Conservation (phyloP, 2,888 invertebrate genomes). For the Leptinotarsa juncta region DNA sequence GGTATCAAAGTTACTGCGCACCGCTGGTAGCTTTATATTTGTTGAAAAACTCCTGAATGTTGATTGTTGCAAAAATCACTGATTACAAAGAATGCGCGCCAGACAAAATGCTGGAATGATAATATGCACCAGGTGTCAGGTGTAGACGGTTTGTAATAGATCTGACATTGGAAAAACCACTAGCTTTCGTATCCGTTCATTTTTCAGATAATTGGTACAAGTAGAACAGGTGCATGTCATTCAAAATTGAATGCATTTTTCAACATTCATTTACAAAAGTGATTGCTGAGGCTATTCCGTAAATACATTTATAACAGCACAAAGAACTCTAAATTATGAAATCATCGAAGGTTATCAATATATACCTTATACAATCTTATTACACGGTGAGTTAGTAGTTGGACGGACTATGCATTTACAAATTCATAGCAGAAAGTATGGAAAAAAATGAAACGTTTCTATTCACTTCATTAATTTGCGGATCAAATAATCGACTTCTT, state of each 20-base stretch:
- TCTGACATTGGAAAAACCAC: conserved; percentile 38
- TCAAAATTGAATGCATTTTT: conserved; percentile 30
- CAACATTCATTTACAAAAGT: conserved; percentile 18
- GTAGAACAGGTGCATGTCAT: conserved; percentile 31
- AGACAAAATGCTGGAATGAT: conserved; percentile 6
- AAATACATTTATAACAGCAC: conserved; percentile 15
- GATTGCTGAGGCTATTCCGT: conserved; percentile 15
- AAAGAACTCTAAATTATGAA: conserved; percentile 18
- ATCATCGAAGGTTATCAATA: conserved; percentile 9
- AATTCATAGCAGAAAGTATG: too few relatives aligned
- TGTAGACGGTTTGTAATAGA: conserved; percentile 33
- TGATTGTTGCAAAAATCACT: background rate
- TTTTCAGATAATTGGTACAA: conserved; percentile 28
- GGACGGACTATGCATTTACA: background rate
- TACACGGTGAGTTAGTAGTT: conserved; percentile 5
- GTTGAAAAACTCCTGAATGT: background rate
- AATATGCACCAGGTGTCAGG: conserved; percentile 38
- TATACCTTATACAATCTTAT: conserved; percentile 1
- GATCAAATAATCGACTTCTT: too few relatives aligned
- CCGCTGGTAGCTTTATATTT: background rate
- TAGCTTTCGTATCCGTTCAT: conserved; percentile 26
- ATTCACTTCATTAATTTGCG: too few relatives aligned
- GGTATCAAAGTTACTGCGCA: background rate
- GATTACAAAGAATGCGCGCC: background rate
- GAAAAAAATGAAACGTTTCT: too few relatives aligned